These are phyloP conservation scores for Notamacropus eugenii DNA, from an alignment of 2,797 vertebrate genomes.

Conservation along the genomic window DNA sequence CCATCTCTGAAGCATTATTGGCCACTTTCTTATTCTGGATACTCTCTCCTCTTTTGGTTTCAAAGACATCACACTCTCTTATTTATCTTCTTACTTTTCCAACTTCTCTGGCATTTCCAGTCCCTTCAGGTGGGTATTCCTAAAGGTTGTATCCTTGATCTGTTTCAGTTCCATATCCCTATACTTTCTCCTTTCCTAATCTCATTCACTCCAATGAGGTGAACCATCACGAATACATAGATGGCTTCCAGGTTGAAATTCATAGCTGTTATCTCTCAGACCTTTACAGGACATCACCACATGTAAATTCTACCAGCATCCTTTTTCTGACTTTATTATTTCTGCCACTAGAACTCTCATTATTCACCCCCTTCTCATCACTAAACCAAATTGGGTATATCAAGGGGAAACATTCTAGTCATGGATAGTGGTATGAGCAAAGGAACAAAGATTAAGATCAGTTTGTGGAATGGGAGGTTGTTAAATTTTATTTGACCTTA, in stretches of 20 bases:
- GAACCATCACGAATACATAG: neutral
- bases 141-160: neutral
- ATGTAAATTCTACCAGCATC: no score
- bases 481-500: neutral
- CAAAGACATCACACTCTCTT: neutral
- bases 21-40: neutral
- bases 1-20: neutral
- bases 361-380: neutral
- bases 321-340: neutral
- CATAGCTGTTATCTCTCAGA: neutral
- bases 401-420: neutral
- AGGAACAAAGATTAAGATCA: neutral
- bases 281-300: neutral
- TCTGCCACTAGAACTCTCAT: neutral
- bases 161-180: neutral
- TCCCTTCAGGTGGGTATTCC: neutral
- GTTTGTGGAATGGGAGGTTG: neutral
- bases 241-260: neutral
- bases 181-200: neutral
- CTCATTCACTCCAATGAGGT: neutral
- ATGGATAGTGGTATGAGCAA: neutral
- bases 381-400: neutral
- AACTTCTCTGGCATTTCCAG: neutral
- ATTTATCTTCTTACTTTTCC: neutral
- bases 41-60: neutral